A percentile compares a stretch with the other conserved stretches of the same genome.
phyloP scores from a whole-genome alignment of 2,797 vertebrate genomes.

The Vultur gryphus region DNA sequence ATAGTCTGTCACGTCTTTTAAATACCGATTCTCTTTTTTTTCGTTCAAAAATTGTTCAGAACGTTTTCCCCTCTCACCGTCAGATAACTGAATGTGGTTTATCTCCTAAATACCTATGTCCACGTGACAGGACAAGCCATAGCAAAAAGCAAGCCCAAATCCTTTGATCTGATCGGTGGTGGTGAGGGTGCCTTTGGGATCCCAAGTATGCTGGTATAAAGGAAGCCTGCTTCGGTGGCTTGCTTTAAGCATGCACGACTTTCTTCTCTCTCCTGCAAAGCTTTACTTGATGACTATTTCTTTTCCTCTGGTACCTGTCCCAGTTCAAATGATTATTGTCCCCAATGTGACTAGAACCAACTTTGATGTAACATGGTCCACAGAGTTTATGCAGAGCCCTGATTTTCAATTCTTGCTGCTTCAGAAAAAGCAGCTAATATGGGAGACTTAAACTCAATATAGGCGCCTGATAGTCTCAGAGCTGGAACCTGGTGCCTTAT shows the following conservation, averaged over 20 bases:
- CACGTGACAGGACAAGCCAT: not conserved
- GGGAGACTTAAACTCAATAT: not conserved
- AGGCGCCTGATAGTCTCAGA: not conserved
- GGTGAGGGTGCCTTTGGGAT: not conserved
- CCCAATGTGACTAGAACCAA: not conserved
- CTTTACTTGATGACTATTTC: not conserved
- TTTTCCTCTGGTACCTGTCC: not conserved
- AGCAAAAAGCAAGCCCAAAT: not conserved
- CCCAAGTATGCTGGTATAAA: not conserved
- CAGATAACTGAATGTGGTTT: not conserved
- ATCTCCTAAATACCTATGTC: not conserved
- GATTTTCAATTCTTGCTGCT: constrained; percentile 6
- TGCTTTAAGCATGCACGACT: not conserved
- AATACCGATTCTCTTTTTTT: not conserved
- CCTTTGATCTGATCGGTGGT: not conserved
- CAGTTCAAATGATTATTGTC: not conserved
- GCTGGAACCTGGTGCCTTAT: constrained; percentile 1
- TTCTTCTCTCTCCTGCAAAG: not conserved
- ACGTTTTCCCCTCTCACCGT: not conserved
- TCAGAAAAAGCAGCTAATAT: not conserved
- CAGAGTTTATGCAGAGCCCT: not conserved
- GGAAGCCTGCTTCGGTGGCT: not conserved
- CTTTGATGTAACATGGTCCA: not conserved
- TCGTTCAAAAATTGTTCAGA: not conserved
- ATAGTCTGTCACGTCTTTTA: not conserved